Evolutionary conservation across 2,797 vertebrate species (phyloP).

Genomic region (Enteromius viviparus): DNA sequence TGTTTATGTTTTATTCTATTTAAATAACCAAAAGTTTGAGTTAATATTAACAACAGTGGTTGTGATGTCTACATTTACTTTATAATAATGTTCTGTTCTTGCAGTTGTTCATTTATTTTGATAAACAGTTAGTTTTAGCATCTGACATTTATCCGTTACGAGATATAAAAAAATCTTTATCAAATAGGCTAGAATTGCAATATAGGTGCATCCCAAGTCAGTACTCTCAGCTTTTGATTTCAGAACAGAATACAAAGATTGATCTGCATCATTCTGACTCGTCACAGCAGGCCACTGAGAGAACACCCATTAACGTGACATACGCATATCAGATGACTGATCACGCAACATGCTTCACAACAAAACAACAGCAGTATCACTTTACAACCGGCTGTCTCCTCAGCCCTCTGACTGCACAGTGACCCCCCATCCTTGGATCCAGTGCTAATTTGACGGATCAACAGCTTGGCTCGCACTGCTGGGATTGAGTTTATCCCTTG

Average conservation of each 20-base stretch:
- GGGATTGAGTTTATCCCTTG: slow-evolving; percentile 47
- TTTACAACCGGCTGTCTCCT: slow-evolving; percentile 8
- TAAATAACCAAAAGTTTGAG: neutral
- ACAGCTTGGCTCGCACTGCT: slow-evolving; percentile 58
- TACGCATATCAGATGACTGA: slow-evolving; percentile 11
- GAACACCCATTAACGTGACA: slow-evolving; percentile 6
- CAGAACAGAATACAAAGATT: neutral
- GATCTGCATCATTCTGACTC: slow-evolving; percentile 6
- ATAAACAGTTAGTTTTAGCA: too few species aligned
- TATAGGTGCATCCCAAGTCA: neutral
- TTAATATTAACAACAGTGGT: neutral
- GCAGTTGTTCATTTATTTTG: too few species aligned
- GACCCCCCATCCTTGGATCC: slow-evolving; percentile 53
- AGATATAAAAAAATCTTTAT: neutral
- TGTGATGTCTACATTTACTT: neutral
- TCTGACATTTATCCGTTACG: too few species aligned
- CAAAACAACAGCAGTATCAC: slow-evolving; percentile 37
- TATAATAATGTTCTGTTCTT: neutral
- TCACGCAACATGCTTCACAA: slow-evolving; percentile 32
- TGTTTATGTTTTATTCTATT: neutral
- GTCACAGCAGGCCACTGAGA: slow-evolving; percentile 34
- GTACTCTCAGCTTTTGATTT: neutral
- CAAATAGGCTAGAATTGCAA: neutral
- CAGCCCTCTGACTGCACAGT: slow-evolving; percentile 45
- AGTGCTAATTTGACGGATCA: slow-evolving; percentile 57